Evolutionary conservation across 2,113 vertebrate genomes (phyloP), one percentile per base, ranked within the genome.

Genomic region (Tetraodon nigroviridis): DNA sequence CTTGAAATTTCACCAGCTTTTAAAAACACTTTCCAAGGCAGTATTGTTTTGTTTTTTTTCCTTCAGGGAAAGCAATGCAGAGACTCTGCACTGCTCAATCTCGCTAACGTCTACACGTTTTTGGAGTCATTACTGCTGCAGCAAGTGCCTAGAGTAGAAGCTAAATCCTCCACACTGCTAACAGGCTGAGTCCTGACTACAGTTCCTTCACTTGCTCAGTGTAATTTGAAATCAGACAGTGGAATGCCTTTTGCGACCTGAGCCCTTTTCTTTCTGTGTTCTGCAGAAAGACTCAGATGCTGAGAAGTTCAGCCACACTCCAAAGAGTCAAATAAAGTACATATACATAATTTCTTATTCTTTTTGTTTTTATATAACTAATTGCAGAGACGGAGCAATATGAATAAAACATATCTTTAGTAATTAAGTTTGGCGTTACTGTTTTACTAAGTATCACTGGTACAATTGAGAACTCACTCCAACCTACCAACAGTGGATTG

Each of bases 151-250:
- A 64, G 47, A 47, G 66, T 67, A 47, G 58, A 63, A 61, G 72
- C 50, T 49, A 75, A 81, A 73, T 81, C 73, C 49, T 76, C 57
- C 48, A 41, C 55, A 61, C 64, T 55, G 54, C 71, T 74, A 71
- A 73, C 67, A 69, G 73, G 70, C 75, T 67, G 52, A 75, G 56
- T 55, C 76, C 66, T 42, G 24, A 67, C 59, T 61, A 42, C 59
- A 65, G 11, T 71, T 69, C 64, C 67, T 56, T 59, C 17, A 76
- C 74, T 75, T 59, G 40, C 60, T 70, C 22, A 5, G 32, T 76
- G 62, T 68, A 66, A 71, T 79, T 77, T 79, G 40, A 81, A 76
- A 78, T 74, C 56, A 69, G 66, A 79, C 69, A 78, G 55, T 69
- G 27, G 42, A 24, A 57, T 69, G 46, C 72, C 61, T 72, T 71